Evolutionary conservation across 2,113 vertebrate genomes (phyloP).

Genomic region (Nicator chloris): DNA sequence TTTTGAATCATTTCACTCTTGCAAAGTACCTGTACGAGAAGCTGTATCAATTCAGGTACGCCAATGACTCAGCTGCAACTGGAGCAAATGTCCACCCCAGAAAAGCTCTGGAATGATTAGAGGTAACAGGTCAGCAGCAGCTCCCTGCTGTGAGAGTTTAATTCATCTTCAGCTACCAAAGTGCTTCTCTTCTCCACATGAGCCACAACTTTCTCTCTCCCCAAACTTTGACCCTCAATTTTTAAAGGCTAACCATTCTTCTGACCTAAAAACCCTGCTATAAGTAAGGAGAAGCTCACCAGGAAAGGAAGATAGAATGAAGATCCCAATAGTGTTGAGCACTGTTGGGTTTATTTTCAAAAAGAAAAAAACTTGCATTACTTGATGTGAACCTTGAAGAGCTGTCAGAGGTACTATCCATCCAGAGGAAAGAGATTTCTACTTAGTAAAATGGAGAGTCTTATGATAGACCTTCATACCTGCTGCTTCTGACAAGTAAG

Average conservation of each 20-base stretch:
- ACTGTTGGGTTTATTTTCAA: neutral
- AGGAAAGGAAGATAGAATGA: neutral
- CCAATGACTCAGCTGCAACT: neutral
- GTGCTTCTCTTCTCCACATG: slow-evolving; percentile 11
- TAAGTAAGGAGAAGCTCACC: neutral
- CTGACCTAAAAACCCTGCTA: neutral
- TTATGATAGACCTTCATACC: neutral
- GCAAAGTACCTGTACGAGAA: neutral
- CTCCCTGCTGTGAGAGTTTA: neutral
- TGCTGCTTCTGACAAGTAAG: neutral
- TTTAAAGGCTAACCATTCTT: slow-evolving; percentile 21
- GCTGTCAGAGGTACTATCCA: neutral
- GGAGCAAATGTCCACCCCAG: neutral
- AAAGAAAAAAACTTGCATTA: neutral
- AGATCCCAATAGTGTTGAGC: neutral
- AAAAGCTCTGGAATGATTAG: neutral
- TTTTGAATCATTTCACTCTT: neutral
- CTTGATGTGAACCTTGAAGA: neutral
- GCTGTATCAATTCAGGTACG: neutral
- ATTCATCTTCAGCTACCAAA: neutral
- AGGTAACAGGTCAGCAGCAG: neutral
- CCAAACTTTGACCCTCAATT: neutral
- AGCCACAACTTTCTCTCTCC: neutral
- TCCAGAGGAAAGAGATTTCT: neutral
- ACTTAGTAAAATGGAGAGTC: neutral